Conservation (phyloP, 2,113 vertebrate species). For the Psettodes erumei region DNA sequence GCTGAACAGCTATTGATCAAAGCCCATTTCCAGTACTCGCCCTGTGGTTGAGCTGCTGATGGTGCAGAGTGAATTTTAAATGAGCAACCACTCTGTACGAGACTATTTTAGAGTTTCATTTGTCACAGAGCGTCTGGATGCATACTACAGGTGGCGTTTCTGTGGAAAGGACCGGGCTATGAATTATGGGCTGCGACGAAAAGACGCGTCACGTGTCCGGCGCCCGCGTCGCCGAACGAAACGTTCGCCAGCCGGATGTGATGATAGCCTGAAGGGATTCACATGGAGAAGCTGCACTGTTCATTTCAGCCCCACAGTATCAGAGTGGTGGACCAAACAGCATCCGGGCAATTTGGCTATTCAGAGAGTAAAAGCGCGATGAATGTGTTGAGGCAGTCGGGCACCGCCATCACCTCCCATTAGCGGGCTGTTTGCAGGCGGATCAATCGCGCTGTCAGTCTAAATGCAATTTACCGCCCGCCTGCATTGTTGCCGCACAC, state of each 20-base stretch:
- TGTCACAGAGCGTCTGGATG: conserved; percentile 23
- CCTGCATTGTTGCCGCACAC: conserved; percentile 12
- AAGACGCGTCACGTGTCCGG: conserved; percentile 16
- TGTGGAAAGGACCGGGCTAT: neutral
- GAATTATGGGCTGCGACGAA: conserved; percentile 26
- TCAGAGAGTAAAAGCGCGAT: conserved; percentile 12
- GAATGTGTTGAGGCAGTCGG: neutral
- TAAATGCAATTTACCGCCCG: conserved; percentile 17
- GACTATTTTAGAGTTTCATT: conserved; percentile 37
- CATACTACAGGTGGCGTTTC: conserved; percentile 20
- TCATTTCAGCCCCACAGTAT: neutral
- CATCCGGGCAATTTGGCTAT: neutral
- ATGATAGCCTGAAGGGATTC: neutral
- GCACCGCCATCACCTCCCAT: conserved; percentile 15
- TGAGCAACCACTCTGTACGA: conserved; percentile 16
- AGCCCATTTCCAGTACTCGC: conserved; percentile 39
- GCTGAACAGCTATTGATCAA: conserved; percentile 49
- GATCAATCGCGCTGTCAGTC: conserved; percentile 1
- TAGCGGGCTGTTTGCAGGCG: neutral
- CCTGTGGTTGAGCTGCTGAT: conserved; percentile 46
- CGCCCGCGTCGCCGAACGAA: conserved; percentile 3
- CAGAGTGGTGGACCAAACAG: conserved; percentile 2
- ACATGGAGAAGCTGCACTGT: neutral
- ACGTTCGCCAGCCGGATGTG: conserved; percentile 13
- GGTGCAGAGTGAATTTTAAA: conserved; percentile 63